Evolutionary conservation across 2,113 vertebrate species (phyloP), one percentile per base, ranked within the genome.

Genomic region (Limanda limanda): DNA sequence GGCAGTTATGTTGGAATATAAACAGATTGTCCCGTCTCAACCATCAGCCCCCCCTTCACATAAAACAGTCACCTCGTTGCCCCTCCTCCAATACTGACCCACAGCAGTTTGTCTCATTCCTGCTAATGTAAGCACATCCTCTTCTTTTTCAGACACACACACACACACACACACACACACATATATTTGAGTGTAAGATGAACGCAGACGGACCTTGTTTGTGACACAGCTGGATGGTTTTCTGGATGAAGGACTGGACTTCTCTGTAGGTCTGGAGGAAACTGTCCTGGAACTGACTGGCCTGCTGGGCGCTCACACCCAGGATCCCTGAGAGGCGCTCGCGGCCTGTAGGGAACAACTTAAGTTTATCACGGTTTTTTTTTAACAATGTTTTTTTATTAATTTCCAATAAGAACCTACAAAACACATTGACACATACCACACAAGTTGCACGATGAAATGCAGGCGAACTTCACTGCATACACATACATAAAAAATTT

Each of bases 261-360:
- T 96, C 95, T 85, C 87, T 96, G 86, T 97, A 98, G 61, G 95
- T 97, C 76, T 96, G 95, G 51, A 97, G 93, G 88, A 98, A 98
- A 40, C 89, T 93, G 81, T 96, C 96, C 91, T 97, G 94, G 92
- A 98, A 97, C 18, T 64, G 74, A 35, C 95, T 88, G 54, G 97
- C 97, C 92, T 97, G 94, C 73, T 89, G 85, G 56, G 93, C 55
- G 54, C 94, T 94, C 59, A 96, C 88, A 40, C 96, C 95, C 25
- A 98, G 91, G 78, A 96, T 96, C 75, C 93, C 91, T 5, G 97
- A 96, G 5, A 99, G 95, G 47, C 94, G 93, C 76, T 96, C 94
- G 67, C 94, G 96, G 69, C 97, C 97, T 99, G 67, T 15, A 76
- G 11, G 5, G 40, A 42, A 35, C 31, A 14, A 65, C 12, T n/a